phyloP scores from a whole-genome alignment of 2,113 vertebrate genomes.

The Plestiodon gilberti region DNA sequence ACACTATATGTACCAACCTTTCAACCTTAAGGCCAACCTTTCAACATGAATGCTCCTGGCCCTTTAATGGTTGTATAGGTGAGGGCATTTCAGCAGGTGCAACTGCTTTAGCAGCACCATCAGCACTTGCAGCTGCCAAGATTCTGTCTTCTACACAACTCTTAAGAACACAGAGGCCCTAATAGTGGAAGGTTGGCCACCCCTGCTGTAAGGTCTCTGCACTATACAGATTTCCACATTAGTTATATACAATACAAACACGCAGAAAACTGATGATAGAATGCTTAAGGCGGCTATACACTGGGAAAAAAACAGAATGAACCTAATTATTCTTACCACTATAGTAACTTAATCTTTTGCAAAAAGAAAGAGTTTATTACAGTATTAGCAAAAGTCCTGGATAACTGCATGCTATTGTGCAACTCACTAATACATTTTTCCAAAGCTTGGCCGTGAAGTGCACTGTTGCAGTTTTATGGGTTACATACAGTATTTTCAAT shows the following conservation, averaged over 20 bases:
- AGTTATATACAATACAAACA: background rate
- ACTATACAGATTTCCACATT: background rate
- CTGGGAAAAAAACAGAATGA: constrained; percentile 65
- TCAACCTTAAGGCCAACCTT: too few relatives aligned
- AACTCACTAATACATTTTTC: constrained; percentile 53
- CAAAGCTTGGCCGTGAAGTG: constrained; percentile 64
- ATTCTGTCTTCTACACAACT: too few relatives aligned
- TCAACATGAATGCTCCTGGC: too few relatives aligned
- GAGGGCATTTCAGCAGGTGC: too few relatives aligned
- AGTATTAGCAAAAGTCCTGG: constrained; percentile 68
- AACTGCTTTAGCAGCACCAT: too few relatives aligned
- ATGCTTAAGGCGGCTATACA: constrained; percentile 47
- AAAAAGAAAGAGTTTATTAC: constrained; percentile 70
- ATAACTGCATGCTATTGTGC: constrained; percentile 61
- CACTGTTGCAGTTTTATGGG: constrained; percentile 68
- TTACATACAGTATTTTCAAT: constrained; percentile 69
- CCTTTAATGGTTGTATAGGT: too few relatives aligned
- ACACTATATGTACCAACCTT: too few relatives aligned
- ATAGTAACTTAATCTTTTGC: constrained; percentile 75
- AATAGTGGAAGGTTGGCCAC: too few relatives aligned
- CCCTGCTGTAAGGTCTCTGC: too few relatives aligned
- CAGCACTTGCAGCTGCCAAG: too few relatives aligned
- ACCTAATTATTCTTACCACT: constrained; percentile 74
- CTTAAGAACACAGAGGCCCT: too few relatives aligned
- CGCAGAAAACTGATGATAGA: too few relatives aligned